Conservation (phyloP, 2,888 invertebrate genomes). For the Diarsia mendica region DNA sequence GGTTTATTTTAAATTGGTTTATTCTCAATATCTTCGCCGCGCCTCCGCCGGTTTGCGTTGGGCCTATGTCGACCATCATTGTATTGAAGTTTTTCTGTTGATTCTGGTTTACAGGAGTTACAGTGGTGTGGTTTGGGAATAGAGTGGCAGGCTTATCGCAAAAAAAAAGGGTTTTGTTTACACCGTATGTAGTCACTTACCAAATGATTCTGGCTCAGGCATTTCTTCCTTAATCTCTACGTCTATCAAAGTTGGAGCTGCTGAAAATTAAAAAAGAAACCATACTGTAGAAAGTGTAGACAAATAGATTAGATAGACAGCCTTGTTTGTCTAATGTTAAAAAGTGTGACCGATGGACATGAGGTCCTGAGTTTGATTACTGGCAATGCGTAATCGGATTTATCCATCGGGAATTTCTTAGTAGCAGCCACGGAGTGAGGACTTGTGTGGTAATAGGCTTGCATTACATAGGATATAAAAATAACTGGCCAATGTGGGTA, state of each 20-base stretch:
- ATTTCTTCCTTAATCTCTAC: constrained; percentile 36
- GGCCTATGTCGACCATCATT: too few species aligned
- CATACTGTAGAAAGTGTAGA: too few species aligned
- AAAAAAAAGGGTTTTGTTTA: background rate
- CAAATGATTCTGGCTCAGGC: constrained; percentile 19
- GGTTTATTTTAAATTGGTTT: too few species aligned
- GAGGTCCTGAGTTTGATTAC: background rate
- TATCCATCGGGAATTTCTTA: background rate
- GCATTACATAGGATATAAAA: background rate
- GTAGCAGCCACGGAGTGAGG: background rate
- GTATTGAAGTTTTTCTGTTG: too few species aligned
- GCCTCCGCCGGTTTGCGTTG: too few species aligned
- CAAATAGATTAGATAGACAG: background rate
- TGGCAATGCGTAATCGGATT: background rate
- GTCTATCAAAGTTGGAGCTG: background rate
- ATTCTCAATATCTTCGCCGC: too few species aligned
- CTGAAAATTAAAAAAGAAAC: background rate
- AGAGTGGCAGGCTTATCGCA: too few species aligned
- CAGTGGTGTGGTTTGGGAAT: too few species aligned
- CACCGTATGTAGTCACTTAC: constrained; percentile 14
- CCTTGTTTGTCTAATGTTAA: background rate
- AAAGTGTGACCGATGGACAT: background rate
- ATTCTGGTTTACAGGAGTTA: too few species aligned
- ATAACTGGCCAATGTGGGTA: background rate
- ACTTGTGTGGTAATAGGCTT: background rate